Conservation (phyloP, 2,797 vertebrate genomes). For the Onychomys arenicola region DNA sequence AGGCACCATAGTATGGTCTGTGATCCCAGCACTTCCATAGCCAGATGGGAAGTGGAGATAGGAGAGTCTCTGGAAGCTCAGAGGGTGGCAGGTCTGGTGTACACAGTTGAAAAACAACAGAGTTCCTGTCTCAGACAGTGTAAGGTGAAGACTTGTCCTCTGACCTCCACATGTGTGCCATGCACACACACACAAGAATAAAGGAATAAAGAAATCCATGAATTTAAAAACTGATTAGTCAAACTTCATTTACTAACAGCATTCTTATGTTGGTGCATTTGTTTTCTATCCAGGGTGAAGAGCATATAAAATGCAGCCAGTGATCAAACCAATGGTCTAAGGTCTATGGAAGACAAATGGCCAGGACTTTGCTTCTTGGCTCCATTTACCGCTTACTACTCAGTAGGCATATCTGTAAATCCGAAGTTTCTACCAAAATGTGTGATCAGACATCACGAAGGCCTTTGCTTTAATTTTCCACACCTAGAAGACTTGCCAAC, state of each 20-base stretch:
- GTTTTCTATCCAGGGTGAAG: slow-evolving; percentile 83
- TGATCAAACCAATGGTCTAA: slow-evolving; percentile 48
- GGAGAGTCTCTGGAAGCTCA: neutral
- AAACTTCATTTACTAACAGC: slow-evolving; percentile 20
- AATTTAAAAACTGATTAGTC: slow-evolving; percentile 23
- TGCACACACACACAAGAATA: neutral
- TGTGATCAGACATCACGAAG: slow-evolving; percentile 59
- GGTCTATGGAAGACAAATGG: slow-evolving; percentile 40
- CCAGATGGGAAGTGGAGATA: neutral
- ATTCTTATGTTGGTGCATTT: slow-evolving; percentile 44
- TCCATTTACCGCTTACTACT: slow-evolving; percentile 58
- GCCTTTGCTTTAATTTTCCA: slow-evolving; percentile 70
- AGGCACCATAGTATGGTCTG: neutral
- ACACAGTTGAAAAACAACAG: neutral
- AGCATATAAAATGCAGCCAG: neutral
- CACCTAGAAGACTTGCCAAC: slow-evolving; percentile 56
- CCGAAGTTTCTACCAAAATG: slow-evolving; percentile 68
- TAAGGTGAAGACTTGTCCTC: neutral
- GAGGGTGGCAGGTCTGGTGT: neutral
- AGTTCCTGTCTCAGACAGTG: neutral
- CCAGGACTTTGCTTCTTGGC: slow-evolving; percentile 41
- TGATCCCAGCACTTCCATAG: neutral
- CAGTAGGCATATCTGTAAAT: slow-evolving; percentile 71
- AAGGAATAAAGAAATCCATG: neutral
- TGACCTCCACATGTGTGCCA: neutral